phyloP scores from a whole-genome alignment of 1,140 invertebrate species.

The Idris sp. region DNA sequence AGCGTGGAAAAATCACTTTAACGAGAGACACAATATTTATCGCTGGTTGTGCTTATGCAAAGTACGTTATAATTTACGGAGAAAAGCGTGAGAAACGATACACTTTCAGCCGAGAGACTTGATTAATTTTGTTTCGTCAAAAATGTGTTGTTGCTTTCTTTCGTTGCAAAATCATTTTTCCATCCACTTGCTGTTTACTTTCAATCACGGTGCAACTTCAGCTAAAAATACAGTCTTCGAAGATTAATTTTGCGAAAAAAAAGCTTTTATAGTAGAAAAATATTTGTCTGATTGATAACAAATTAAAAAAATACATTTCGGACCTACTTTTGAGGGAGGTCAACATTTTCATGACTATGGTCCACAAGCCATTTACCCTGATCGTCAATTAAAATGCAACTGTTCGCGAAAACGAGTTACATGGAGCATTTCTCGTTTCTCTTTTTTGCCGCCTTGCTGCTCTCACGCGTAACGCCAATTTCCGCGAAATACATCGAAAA shows the following conservation, averaged over 20 bases:
- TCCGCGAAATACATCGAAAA: conserved; percentile 34
- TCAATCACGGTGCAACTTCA: conserved; percentile 9
- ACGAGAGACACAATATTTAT: conserved; percentile 10
- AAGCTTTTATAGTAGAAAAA: no score
- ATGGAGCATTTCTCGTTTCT: conserved; percentile 28
- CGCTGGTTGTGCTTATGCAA: conserved; percentile 1
- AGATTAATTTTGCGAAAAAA: not conserved
- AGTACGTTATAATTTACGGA: no score
- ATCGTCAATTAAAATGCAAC: not conserved
- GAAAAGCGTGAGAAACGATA: no score
- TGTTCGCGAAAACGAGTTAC: no score
- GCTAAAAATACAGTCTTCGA: not conserved
- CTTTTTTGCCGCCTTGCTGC: conserved; percentile 35
- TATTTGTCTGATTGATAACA: no score
- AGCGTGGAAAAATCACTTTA: conserved; percentile 17
- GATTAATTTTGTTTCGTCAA: no score
- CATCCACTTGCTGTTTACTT: conserved; percentile 15
- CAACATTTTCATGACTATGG: no score
- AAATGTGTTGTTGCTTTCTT: no score
- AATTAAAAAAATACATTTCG: no score
- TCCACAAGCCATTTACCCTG: no score
- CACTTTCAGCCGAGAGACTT: no score
- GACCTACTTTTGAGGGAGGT: no score
- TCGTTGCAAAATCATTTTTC: conserved; percentile 9
- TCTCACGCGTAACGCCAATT: conserved; percentile 19